Conservation (phyloP, 2,888 invertebrate species). For the Slavum lentiscoides region DNA sequence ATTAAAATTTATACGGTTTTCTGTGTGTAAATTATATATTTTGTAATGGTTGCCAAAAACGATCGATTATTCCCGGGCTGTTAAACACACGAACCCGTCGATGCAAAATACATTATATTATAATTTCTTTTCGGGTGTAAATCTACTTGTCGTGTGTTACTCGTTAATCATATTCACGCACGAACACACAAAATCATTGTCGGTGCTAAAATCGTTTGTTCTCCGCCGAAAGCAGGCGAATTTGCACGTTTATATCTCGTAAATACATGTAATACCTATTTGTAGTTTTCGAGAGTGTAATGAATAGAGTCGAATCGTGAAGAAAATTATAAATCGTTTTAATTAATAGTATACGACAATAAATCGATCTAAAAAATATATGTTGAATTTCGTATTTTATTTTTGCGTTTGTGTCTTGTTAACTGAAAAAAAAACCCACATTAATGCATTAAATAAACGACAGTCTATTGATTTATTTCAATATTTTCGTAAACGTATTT, state of each 20-base stretch:
- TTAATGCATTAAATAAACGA: no score
- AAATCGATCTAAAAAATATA: no score
- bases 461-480: no score
- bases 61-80: slow-evolving; percentile 18
- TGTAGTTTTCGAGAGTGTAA: no score
- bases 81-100: slow-evolving; percentile 1
- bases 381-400: no score
- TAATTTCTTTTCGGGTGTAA: background rate
- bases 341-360: no score
- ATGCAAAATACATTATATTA: background rate
- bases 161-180: background rate
- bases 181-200: background rate
- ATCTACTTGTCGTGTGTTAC: background rate
- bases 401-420: no score
- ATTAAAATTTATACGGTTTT: background rate
- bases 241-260: background rate
- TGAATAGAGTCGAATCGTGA: no score
- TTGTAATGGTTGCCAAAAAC: background rate
- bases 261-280: background rate
- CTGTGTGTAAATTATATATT: background rate
- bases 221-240: background rate
- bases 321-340: no score
- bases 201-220: background rate
- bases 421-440: no score
- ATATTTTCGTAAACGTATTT: background rate